A percentile compares a stretch with the other conserved stretches of the same genome.
phyloP scores from a whole-genome alignment of 2,797 vertebrate genomes.

The Parauchenoglanis ngamensis region DNA sequence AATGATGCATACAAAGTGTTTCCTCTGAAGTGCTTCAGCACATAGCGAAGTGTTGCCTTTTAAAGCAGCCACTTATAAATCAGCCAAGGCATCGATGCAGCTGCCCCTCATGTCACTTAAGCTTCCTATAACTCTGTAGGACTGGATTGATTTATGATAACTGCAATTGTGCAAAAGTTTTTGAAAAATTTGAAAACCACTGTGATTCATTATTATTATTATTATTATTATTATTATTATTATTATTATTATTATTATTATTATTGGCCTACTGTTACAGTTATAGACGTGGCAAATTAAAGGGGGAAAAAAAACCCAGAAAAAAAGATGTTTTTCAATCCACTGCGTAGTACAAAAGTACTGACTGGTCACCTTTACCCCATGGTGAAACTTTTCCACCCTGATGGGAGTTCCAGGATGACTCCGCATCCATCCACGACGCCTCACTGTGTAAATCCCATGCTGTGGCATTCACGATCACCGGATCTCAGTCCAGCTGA shows the following conservation, averaged over 20 bases:
- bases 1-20: not conserved
- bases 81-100: not conserved
- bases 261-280: too few species aligned
- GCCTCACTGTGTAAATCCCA: not conserved
- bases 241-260: not conserved
- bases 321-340: not conserved
- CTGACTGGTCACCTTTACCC: not conserved
- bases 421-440: not conserved
- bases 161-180: not conserved
- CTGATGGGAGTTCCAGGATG: not conserved
- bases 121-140: not conserved
- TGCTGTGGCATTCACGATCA: too few species aligned
- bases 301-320: too few species aligned
- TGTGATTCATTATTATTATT: too few species aligned
- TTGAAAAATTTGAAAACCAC: too few species aligned
- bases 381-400: too few species aligned
- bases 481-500: not conserved
- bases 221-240: not conserved
- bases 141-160: not conserved
- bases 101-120: not conserved
- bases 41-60: not conserved
- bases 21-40: not conserved
- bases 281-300: too few species aligned
- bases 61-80: constrained; percentile 1
- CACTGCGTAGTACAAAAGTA: not conserved